phyloP scores from a whole-genome alignment of 2,888 invertebrate species.

The Baccha elongata region DNA sequence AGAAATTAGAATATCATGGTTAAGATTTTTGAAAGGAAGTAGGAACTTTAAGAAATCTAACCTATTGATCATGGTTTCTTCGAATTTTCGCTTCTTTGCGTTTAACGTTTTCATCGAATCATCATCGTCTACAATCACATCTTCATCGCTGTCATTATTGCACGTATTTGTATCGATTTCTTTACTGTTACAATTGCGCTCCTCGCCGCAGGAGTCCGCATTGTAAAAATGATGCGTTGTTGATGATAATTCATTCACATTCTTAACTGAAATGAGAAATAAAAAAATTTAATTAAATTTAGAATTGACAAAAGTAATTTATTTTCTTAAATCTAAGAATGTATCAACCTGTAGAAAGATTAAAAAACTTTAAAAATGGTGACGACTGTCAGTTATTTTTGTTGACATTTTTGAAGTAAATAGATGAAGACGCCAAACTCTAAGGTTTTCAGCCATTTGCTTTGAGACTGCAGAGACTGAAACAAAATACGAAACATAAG shows the following conservation, averaged over 20 bases:
- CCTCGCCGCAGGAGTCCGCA: slow-evolving; percentile 80
- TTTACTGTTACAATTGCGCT: slow-evolving; percentile 76
- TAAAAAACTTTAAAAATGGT: no score
- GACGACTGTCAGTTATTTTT: no score
- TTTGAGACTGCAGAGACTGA: no score
- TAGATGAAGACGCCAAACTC: no score
- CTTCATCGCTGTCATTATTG: slow-evolving; percentile 82
- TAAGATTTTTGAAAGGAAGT: slow-evolving; percentile 6
- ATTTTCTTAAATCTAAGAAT: no score
- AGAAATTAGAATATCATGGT: slow-evolving; percentile 19
- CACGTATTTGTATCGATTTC: slow-evolving; percentile 79
- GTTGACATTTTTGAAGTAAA: no score
- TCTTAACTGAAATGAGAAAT: slow-evolving; percentile 80
- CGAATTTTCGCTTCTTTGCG: slow-evolving; percentile 79
- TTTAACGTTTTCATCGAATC: slow-evolving; percentile 79
- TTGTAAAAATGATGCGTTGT: slow-evolving; percentile 82
- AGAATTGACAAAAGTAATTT: no score
- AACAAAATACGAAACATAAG: no score
- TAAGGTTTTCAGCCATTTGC: no score
- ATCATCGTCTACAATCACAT: slow-evolving; percentile 82
- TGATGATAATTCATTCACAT: slow-evolving; percentile 81
- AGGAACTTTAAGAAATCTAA: slow-evolving; percentile 52
- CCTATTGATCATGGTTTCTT: slow-evolving; percentile 80
- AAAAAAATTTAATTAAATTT: slow-evolving; percentile 68
- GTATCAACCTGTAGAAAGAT: no score